These are phyloP conservation scores for Ficedula albicollis DNA, from an alignment of 2,797 vertebrate species.

Conservation along the genomic window DNA sequence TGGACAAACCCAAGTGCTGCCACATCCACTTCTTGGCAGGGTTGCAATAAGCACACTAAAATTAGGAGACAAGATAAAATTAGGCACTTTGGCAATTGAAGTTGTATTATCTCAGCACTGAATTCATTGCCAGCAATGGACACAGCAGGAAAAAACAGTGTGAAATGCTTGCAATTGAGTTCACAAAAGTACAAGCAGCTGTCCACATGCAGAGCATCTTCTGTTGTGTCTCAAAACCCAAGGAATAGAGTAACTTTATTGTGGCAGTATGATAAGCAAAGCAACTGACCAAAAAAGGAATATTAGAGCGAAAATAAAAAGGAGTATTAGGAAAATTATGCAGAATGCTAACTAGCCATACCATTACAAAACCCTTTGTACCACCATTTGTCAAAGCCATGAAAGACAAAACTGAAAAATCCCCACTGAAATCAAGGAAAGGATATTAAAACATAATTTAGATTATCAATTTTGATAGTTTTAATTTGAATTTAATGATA, in stretches of 20 bases:
- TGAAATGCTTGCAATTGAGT: conserved; percentile 3
- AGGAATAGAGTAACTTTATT: not conserved
- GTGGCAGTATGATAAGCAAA: not conserved
- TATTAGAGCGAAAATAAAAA: not conserved
- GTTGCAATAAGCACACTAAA: not conserved
- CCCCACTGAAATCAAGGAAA: not conserved
- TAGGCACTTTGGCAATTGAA: not conserved
- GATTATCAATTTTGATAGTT: not conserved
- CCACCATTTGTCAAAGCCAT: not conserved
- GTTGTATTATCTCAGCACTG: conserved; percentile 30
- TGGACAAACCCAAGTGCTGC: not conserved
- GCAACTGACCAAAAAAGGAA: not conserved
- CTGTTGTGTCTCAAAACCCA: not conserved
- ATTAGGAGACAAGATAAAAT: conserved; percentile 8
- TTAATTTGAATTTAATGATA: not conserved
- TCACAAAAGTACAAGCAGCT: conserved; percentile 23
- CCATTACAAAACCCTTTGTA: not conserved
- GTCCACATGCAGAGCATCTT: not conserved
- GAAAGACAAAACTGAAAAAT: not conserved
- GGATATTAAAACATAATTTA: not conserved
- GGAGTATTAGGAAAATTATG: not conserved
- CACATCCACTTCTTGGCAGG: not conserved
- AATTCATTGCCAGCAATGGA: conserved; percentile 15
- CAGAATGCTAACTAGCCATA: not conserved
- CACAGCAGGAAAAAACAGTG: conserved; percentile 34